A percentile compares a stretch with the other conserved stretches of the same genome.
These are phyloP conservation scores for Choristoneura fumiferana DNA, from an alignment of 1,140 invertebrate genomes.

Conservation along the genomic window DNA sequence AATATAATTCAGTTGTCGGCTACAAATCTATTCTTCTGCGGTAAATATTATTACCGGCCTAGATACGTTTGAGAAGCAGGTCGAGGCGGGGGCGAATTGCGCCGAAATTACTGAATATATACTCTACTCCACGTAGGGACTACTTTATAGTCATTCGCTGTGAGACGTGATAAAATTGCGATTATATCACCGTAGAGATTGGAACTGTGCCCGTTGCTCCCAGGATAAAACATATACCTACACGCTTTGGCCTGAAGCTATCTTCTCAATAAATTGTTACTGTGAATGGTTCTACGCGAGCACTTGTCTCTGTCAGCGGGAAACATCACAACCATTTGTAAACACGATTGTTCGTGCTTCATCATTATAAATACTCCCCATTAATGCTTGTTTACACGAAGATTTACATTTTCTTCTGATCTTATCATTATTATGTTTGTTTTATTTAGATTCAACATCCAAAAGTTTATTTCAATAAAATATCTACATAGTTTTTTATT, in stretches of 20 bases:
- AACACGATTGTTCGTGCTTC: slow-evolving; percentile 10
- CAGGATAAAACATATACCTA: slow-evolving; percentile 18
- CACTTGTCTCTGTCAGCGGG: slow-evolving; percentile 15
- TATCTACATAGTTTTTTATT: no score
- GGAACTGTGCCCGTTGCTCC: slow-evolving; percentile 20
- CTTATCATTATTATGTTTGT: no score
- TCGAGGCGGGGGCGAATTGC: slow-evolving; percentile 10
- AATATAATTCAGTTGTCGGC: slow-evolving; percentile 22
- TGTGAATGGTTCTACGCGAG: slow-evolving; percentile 9
- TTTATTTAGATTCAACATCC: no score
- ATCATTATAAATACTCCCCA: neutral
- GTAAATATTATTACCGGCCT: slow-evolving; percentile 20
- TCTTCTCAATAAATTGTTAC: slow-evolving; percentile 13
- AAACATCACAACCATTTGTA: slow-evolving; percentile 16
- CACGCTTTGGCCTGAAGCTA: slow-evolving; percentile 13
- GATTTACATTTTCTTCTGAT: no score
- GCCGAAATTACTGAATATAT: slow-evolving; percentile 18
- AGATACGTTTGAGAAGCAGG: slow-evolving; percentile 16
- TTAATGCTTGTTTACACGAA: neutral
- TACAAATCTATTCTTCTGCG: slow-evolving; percentile 19
- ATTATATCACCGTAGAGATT: slow-evolving; percentile 20
- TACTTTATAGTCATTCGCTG: slow-evolving; percentile 16
- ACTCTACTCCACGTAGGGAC: slow-evolving; percentile 16
- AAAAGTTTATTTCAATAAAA: no score
- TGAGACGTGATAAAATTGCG: slow-evolving; percentile 41